Evolutionary conservation across 2,113 vertebrate genomes (phyloP).

Genomic region (Columbina picui): DNA sequence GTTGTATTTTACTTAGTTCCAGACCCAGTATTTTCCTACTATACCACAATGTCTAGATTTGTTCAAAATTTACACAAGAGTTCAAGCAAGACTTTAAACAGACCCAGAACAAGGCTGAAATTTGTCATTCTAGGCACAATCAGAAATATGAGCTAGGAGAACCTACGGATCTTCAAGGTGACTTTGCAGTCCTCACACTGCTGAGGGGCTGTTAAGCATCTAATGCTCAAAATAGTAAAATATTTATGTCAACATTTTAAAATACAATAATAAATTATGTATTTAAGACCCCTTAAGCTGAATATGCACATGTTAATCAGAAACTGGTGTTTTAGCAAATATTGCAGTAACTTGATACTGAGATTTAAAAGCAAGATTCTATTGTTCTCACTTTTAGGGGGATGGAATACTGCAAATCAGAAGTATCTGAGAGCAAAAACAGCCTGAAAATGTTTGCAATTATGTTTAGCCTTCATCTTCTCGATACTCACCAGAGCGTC

Average conservation of each 20-base stretch:
- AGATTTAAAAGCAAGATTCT: background rate
- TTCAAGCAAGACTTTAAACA: background rate
- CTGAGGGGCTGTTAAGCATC: background rate
- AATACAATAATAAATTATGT: background rate
- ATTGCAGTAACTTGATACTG: background rate
- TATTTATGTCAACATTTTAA: slow-evolving; percentile 6
- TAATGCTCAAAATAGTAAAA: background rate
- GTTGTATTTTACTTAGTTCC: background rate
- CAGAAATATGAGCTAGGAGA: background rate
- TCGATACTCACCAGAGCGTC: background rate
- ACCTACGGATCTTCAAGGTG: background rate
- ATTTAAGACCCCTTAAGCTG: background rate
- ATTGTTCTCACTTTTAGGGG: background rate
- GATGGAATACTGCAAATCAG: background rate
- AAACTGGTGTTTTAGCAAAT: background rate
- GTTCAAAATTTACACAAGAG: background rate
- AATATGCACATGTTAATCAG: background rate
- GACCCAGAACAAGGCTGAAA: background rate
- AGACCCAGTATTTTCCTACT: background rate
- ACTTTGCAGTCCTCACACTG: background rate
- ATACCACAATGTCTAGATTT: background rate
- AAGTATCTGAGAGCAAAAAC: background rate
- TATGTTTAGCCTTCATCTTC: background rate
- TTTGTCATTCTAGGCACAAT: background rate
- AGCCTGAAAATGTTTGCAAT: background rate